phyloP scores from a whole-genome alignment of 37 sponge, comb jelly and placozoan genomes.

The Corticium candelabrum region DNA sequence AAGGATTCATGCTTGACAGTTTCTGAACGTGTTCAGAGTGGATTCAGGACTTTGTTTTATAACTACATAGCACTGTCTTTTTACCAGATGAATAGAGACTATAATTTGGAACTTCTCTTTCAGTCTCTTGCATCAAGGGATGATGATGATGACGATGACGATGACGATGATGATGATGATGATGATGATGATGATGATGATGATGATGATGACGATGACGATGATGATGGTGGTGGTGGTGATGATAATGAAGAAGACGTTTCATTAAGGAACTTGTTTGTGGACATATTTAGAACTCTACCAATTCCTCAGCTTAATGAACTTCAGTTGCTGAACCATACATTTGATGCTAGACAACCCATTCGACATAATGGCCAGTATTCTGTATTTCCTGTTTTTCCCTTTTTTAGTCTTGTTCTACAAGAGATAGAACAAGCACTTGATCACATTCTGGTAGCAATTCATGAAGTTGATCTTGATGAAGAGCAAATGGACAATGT shows the following conservation, averaged over 20 bases:
- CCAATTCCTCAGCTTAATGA: conserved; percentile 38
- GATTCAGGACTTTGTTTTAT: not conserved
- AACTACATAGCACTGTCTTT: not conserved
- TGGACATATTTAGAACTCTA: conserved; percentile 31
- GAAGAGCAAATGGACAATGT: too few relatives aligned
- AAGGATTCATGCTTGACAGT: not conserved
- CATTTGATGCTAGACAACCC: conserved; percentile 8
- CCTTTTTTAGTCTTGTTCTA: conserved; percentile 1
- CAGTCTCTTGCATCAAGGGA: too few relatives aligned
- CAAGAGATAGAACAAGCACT: not conserved
- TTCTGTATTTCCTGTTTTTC: conserved; percentile 13
- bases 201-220: too few relatives aligned
- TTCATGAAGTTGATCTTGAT: too few relatives aligned
- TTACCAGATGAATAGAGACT: not conserved
- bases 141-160: too few relatives aligned
- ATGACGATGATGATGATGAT: too few relatives aligned
- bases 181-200: too few relatives aligned
- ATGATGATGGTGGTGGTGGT: too few relatives aligned
- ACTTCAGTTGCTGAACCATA: conserved; percentile 11
- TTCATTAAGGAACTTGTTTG: conserved; percentile 27
- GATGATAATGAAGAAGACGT: not conserved
- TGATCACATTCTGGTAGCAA: not conserved
- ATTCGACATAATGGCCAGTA: not conserved
- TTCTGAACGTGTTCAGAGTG: not conserved
- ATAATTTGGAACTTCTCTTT: not conserved